These are phyloP conservation scores for Morinoia aosen DNA, from an alignment of 2,888 invertebrate species.

Conservation along the genomic window DNA sequence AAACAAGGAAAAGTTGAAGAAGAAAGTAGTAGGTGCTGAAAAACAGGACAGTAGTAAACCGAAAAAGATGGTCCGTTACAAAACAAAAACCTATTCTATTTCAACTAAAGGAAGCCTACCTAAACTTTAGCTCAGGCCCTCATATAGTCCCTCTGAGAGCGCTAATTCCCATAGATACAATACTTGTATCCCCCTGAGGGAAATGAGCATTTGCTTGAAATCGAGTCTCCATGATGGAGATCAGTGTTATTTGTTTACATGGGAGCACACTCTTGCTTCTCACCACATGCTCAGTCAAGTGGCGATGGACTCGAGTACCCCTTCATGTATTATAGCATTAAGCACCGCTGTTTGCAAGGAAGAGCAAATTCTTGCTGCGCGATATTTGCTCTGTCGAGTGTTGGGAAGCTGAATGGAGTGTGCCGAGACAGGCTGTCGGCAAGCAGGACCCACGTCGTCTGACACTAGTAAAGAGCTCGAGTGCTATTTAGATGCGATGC, in stretches of 20 bases:
- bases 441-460: not conserved
- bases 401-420: slow-evolving; percentile 9
- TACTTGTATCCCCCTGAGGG: too few species aligned
- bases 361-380: not conserved
- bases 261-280: not conserved
- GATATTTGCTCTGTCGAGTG: not conserved
- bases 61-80: too few species aligned
- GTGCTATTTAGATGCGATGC: not conserved
- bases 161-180: too few species aligned
- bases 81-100: too few species aligned
- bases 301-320: not conserved
- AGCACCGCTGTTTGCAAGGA: not conserved
- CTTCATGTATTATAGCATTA: not conserved
- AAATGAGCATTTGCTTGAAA: too few species aligned
- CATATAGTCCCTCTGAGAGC: too few species aligned
- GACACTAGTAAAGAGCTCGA: not conserved
- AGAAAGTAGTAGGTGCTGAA: too few species aligned
- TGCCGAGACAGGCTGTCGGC: not conserved
- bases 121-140: too few species aligned
- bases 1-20: too few species aligned
- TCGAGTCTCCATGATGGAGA: not conserved
- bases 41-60: too few species aligned
- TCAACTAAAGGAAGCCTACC: too few species aligned
- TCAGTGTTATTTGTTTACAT: not conserved
- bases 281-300: not conserved